These are phyloP conservation scores for Cenopis cana DNA, from an alignment of 2,888 invertebrate species.

Conservation along the genomic window DNA sequence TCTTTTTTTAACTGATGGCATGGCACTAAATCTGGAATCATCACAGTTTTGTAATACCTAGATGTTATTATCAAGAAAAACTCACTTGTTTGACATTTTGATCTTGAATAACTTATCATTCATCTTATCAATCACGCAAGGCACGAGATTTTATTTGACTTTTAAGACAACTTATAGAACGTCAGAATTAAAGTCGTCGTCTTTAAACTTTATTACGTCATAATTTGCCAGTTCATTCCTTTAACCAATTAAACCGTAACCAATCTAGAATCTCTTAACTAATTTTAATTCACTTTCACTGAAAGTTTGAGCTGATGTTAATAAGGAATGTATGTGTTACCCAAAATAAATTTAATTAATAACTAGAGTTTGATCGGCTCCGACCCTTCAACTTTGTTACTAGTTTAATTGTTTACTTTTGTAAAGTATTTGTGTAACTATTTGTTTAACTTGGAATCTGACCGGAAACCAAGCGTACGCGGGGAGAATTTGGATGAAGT, in stretches of 20 bases:
- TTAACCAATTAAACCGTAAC: conserved; percentile 27
- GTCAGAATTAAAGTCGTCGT: too few species aligned
- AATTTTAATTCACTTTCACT: conserved; percentile 17
- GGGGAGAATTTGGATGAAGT: conserved; percentile 9
- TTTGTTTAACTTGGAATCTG: conserved; percentile 14
- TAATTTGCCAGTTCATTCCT: conserved; percentile 25
- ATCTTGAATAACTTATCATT: too few species aligned
- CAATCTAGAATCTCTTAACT: conserved; percentile 5
- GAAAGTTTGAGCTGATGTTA: conserved; percentile 18
- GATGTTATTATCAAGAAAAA: too few species aligned
- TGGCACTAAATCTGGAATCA: too few species aligned
- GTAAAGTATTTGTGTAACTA: conserved; percentile 29
- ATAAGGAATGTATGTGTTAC: conserved; percentile 37
- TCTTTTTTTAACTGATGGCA: too few species aligned
- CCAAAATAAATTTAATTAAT: conserved; percentile 36
- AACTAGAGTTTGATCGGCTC: conserved; percentile 21
- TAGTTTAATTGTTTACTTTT: conserved; percentile 36
- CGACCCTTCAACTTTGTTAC: conserved; percentile 37
- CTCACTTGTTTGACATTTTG: too few species aligned
- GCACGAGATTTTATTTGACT: too few species aligned
- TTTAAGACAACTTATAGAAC: too few species aligned
- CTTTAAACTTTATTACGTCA: conserved; percentile 17
- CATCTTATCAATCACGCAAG: too few species aligned
- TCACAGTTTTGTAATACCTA: too few species aligned
- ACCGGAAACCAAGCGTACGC: conserved; percentile 1